Conservation (phyloP, 92 coral and sea anemone genomes). For the Isaurus tuberculatus region DNA sequence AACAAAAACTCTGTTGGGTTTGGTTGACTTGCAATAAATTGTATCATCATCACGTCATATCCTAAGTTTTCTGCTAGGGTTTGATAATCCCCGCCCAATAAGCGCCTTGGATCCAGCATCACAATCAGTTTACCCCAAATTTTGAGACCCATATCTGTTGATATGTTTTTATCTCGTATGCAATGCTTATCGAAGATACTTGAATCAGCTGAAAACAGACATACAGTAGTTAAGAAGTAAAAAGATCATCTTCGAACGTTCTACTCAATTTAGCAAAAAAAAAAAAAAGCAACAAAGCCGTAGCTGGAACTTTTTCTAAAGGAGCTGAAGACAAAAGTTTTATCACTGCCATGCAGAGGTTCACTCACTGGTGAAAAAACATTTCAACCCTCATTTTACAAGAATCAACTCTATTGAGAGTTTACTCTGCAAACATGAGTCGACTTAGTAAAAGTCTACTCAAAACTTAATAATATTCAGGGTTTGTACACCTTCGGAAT, state of each 20-base stretch:
- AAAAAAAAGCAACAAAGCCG: too few relatives aligned
- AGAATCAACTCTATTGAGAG: too few relatives aligned
- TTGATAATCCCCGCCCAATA: slow-evolving; percentile 7
- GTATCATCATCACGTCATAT: background rate
- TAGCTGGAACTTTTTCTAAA: too few relatives aligned
- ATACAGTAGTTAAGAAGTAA: background rate
- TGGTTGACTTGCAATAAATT: background rate
- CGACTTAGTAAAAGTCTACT: too few relatives aligned
- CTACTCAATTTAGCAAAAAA: too few relatives aligned
- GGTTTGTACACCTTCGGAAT: too few relatives aligned
- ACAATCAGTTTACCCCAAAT: background rate
- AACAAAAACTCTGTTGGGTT: slow-evolving; percentile 1
- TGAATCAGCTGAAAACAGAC: background rate
- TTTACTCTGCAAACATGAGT: too few relatives aligned
- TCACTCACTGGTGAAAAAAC: too few relatives aligned
- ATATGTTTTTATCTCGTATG: background rate
- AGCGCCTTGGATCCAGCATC: background rate
- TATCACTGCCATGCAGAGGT: too few relatives aligned
- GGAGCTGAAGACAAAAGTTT: too few relatives aligned
- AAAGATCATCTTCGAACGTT: background rate
- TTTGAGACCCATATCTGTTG: background rate
- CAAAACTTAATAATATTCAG: too few relatives aligned
- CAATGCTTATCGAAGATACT: background rate
- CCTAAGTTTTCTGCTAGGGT: slow-evolving; percentile 7
- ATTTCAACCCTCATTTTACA: too few relatives aligned